Conservation (phyloP, 2,113 vertebrate genomes). For the Picathartes gymnocephalus region DNA sequence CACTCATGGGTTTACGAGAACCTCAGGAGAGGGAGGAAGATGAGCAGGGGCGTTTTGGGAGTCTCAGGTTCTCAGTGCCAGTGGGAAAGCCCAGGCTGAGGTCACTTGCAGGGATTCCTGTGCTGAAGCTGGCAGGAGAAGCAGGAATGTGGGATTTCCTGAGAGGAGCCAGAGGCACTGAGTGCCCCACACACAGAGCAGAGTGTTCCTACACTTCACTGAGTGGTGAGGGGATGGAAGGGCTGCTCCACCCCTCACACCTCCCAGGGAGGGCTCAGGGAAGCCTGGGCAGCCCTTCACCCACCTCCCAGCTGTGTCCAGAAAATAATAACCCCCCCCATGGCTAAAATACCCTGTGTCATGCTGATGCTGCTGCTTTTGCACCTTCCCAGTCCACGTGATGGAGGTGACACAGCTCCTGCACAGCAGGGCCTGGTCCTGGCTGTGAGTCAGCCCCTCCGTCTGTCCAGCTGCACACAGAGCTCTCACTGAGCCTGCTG, state of each 20-base stretch:
- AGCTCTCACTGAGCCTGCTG: not conserved
- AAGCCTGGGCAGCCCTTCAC: not conserved
- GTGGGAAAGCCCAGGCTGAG: not conserved
- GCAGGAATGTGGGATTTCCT: not conserved
- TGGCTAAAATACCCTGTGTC: not conserved
- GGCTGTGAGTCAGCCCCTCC: not conserved
- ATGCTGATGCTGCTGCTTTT: not conserved
- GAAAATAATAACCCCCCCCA: not conserved
- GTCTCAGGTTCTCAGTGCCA: not conserved
- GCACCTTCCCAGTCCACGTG: fast-evolving
- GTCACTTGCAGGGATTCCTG: not conserved
- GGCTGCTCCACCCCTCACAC: not conserved
- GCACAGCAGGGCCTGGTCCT: not conserved
- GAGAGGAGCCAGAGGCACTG: not conserved
- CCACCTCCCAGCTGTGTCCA: not conserved
- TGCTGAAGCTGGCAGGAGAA: not conserved
- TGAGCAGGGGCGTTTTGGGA: not conserved
- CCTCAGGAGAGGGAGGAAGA: not conserved
- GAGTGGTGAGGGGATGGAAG: not conserved
- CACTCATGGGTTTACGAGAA: not conserved
- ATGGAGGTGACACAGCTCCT: not conserved
- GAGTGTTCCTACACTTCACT: not conserved
- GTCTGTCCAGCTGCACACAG: not conserved
- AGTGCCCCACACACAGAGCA: fast-evolving
- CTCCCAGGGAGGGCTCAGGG: not conserved